Evolutionary conservation across 2,113 vertebrate species (phyloP).

Genomic region (Bambusicola thoracicus): DNA sequence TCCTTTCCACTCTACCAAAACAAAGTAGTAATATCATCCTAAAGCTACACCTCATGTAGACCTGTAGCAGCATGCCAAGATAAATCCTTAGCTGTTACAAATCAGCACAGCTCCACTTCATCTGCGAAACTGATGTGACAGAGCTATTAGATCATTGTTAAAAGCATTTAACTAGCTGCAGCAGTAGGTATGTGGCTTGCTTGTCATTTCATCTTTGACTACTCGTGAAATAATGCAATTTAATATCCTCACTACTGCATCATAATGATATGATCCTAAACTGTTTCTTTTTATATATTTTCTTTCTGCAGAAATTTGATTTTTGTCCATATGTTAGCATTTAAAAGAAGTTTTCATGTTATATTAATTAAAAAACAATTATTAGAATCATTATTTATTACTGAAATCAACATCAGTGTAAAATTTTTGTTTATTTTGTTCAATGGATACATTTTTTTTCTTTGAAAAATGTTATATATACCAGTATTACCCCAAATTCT

Average conservation of each 20-base stretch:
- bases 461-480: not conserved
- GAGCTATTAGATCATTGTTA: not conserved
- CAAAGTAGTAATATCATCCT: rapidly evolving
- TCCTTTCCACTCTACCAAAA: not conserved
- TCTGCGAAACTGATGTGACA: not conserved
- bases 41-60: not conserved
- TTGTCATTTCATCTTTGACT: not conserved
- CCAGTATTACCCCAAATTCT: rapidly evolving
- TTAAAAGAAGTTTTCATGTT: not conserved
- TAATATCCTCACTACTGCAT: not conserved
- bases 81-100: not conserved
- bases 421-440: not conserved
- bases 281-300: not conserved
- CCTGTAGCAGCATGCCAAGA: not conserved
- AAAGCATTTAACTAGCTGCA: not conserved
- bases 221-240: not conserved
- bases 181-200: not conserved
- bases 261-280: not conserved
- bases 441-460: not conserved
- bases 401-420: not conserved
- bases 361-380: not conserved
- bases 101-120: not conserved
- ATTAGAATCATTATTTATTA: not conserved
- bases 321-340: not conserved
- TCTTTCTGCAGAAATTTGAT: not conserved